A percentile compares a stretch with the other conserved stretches of the same genome.
These are phyloP conservation scores for Watsonalla binaria DNA, from an alignment of 2,888 invertebrate genomes.

Conservation along the genomic window DNA sequence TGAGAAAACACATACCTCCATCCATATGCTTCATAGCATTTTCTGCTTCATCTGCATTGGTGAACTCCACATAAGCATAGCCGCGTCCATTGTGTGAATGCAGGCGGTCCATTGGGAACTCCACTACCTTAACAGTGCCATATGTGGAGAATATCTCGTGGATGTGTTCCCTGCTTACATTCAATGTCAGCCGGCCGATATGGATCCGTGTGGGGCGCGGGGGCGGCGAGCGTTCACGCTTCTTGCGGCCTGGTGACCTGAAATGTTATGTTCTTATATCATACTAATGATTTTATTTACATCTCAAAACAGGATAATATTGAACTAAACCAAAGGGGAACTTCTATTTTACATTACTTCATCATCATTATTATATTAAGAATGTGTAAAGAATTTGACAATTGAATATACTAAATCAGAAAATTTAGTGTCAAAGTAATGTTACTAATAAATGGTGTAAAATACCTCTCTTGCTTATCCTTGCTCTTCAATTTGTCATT, in stretches of 20 bases:
- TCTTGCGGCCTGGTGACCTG: constrained; percentile 81
- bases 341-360: too few relatives aligned
- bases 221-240: constrained; percentile 91
- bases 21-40: constrained; percentile 99
- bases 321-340: too few relatives aligned
- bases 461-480: constrained; percentile 67
- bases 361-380: too few relatives aligned
- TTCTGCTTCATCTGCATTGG: constrained; percentile 95
- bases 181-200: constrained; percentile 93
- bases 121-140: constrained; percentile 91
- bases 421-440: not conserved
- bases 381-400: not conserved
- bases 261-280: not conserved
- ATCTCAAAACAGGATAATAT: not conserved
- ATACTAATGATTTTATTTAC: too few relatives aligned
- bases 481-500: constrained; percentile 67
- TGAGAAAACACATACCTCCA: constrained; percentile 81
- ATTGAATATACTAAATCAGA: not conserved
- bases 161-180: constrained; percentile 94
- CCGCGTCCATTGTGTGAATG: constrained; percentile 95
- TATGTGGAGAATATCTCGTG: constrained; percentile 94
- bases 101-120: constrained; percentile 92
- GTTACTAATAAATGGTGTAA: constrained; percentile 5
- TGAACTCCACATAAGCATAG: constrained; percentile 97
- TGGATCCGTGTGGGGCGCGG: constrained; percentile 96